Conservation (phyloP, 2,113 vertebrate species). For the Anguilla japonica region DNA sequence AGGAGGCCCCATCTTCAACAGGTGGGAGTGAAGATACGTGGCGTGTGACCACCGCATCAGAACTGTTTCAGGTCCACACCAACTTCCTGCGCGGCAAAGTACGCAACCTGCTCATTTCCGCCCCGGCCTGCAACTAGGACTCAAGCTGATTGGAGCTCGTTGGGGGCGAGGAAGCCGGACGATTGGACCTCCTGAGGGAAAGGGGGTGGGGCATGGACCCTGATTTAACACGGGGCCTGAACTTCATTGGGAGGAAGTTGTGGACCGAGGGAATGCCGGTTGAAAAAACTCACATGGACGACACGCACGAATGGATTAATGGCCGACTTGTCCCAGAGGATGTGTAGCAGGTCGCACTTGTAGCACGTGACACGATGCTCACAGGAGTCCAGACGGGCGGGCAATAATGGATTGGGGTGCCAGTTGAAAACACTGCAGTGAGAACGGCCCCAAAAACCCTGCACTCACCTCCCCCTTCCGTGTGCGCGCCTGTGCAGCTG, state of each 20-base stretch:
- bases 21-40: constrained; percentile 58
- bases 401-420: background rate
- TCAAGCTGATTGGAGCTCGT: constrained; percentile 59
- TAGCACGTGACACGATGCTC: background rate
- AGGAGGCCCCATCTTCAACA: constrained; percentile 64
- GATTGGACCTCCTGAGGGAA: constrained; percentile 48
- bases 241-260: constrained; percentile 25
- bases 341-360: background rate
- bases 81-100: constrained; percentile 77
- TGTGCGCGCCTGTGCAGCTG: background rate
- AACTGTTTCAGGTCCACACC: constrained; percentile 69
- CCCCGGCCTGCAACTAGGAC: constrained; percentile 65
- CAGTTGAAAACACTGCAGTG: constrained; percentile 1
- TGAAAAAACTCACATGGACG: constrained; percentile 5
- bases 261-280: constrained; percentile 3
- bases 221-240: constrained; percentile 39
- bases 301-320: background rate
- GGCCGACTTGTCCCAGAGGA: background rate
- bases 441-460: background rate
- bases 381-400: background rate
- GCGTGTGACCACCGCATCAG: constrained; percentile 57
- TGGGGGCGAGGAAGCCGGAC: constrained; percentile 29
- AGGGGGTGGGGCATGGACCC: constrained; percentile 47
- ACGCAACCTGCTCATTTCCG: constrained; percentile 60
- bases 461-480: constrained; percentile 5